Base-by-base conservation (phyloP, 2,113 vertebrate species). In the Epinephelus fuscoguttatus region DNA sequence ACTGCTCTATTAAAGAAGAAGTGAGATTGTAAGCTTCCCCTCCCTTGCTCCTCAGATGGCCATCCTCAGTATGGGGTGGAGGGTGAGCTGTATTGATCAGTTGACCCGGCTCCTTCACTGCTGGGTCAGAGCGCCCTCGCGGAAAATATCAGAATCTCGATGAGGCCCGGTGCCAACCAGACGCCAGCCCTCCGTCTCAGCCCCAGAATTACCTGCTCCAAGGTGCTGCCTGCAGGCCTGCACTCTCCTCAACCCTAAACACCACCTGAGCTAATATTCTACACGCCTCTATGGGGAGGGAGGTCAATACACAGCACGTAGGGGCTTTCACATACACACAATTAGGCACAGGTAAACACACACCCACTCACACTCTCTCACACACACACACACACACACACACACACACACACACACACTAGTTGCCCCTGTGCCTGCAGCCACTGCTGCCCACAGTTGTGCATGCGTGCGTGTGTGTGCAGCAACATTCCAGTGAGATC, bases 71-170 rank as follows among this genome's bases (percentile, higher is more conserved):
- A 47, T 45, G 62, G 63, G 71, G n/a, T 30, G 49, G 78, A 80
- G 67, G 60, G 70, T 64, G 72, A 40, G 37, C 1, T 1, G 60
- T 89, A 91, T 92, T 53, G 91, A 92, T 93, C 85, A 89, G 84
- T 79, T 91, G 90, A 91, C 90, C 91, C 27, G 70, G 56, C 82
- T 81, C 30, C 72, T 61, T 52, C 82, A n/a, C 72, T 4, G 60
- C 78, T 70, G 82, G 25, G 27, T 84, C 49, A 27, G 50, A 74
- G 79, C 47, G 60, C 74, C 75, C 70, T 75, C 25, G 12, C 59
- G 86, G 79, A 75, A 88, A 92, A 92, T 82, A 76, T 33, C 79
- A 77, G 87, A 91, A 93, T 93, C 83, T 80, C 56, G 84, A 94
- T 91, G 74, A 93, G 85, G 62, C 52, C 49, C 0, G 4, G 45